Evolutionary conservation across 2,888 invertebrate genomes (phyloP).

Genomic region (Phoenoteleia sp.): DNA sequence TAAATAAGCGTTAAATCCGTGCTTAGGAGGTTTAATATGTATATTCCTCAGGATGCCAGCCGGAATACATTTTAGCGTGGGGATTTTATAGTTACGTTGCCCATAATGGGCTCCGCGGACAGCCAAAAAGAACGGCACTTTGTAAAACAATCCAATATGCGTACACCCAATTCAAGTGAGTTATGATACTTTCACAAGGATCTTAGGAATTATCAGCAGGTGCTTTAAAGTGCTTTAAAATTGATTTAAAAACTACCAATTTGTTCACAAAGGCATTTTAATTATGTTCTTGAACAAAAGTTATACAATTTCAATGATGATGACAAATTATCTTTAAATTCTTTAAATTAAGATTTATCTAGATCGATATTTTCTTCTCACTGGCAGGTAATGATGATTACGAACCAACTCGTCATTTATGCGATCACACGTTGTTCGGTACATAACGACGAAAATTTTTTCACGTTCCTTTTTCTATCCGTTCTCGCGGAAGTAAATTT

Average conservation of each 20-base stretch:
- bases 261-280: too few species aligned
- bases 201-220: conserved; percentile 27
- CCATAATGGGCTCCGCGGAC: conserved; percentile 79
- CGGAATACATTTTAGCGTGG: conserved; percentile 84
- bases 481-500: conserved; percentile 40
- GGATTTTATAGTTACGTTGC: conserved; percentile 82
- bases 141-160: conserved; percentile 64
- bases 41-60: conserved; percentile 81
- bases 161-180: conserved; percentile 12
- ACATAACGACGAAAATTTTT: conserved; percentile 10
- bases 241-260: too few species aligned
- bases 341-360: too few species aligned
- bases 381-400: too few species aligned
- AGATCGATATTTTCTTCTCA: too few species aligned
- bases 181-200: conserved; percentile 48
- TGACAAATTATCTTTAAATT: too few species aligned
- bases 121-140: conserved; percentile 50
- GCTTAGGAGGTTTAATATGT: conserved; percentile 86
- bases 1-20: conserved; percentile 87
- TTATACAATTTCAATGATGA: too few species aligned
- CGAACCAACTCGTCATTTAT: too few species aligned
- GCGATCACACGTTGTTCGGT: background rate
- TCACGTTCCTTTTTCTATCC: too few species aligned
- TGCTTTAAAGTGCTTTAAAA: background rate
- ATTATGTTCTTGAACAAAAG: too few species aligned